phyloP scores from a whole-genome alignment of 1,140 invertebrate species.

The Lineus longissimus region DNA sequence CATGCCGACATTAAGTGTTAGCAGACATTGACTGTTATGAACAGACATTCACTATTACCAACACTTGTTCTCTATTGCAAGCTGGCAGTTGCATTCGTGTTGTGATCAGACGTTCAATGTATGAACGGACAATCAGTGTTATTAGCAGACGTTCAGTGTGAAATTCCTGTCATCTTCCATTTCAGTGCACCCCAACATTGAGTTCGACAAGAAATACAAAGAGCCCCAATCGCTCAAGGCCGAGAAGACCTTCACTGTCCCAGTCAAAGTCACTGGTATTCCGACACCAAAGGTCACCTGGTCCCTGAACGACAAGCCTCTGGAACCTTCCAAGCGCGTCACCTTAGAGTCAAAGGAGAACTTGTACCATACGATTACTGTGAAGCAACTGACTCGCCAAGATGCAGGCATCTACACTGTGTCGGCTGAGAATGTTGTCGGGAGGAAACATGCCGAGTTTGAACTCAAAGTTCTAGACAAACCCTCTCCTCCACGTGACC shows the following conservation, averaged over 20 bases:
- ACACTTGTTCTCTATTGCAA: too few relatives aligned
- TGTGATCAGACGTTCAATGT: too few relatives aligned
- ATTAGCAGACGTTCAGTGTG: background rate
- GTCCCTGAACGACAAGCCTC: slow-evolving; percentile 47
- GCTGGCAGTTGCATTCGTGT: too few relatives aligned
- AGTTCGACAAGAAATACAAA: slow-evolving; percentile 43
- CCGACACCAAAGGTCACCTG: slow-evolving; percentile 76
- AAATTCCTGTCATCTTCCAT: background rate
- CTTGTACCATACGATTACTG: slow-evolving; percentile 58
- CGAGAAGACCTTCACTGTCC: slow-evolving; percentile 35
- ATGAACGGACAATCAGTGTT: too few relatives aligned
- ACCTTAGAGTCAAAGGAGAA: slow-evolving; percentile 30
- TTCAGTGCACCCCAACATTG: slow-evolving; percentile 34
- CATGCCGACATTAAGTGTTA: too few relatives aligned
- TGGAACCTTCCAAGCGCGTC: slow-evolving; percentile 26
- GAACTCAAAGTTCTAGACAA: slow-evolving; percentile 56
- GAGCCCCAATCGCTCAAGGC: slow-evolving; percentile 35
- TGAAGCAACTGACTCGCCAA: slow-evolving; percentile 40
- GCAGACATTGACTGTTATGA: too few relatives aligned
- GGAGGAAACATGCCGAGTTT: slow-evolving; percentile 46
- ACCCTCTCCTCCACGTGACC: slow-evolving; percentile 43
- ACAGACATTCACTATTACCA: too few relatives aligned
- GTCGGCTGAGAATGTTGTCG: slow-evolving; percentile 47
- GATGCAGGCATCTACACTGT: slow-evolving; percentile 47
- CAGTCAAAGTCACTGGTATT: slow-evolving; percentile 76